These are phyloP conservation scores for Myotis vivesi DNA, from an alignment of 2,797 vertebrate genomes.

Conservation along the genomic window DNA sequence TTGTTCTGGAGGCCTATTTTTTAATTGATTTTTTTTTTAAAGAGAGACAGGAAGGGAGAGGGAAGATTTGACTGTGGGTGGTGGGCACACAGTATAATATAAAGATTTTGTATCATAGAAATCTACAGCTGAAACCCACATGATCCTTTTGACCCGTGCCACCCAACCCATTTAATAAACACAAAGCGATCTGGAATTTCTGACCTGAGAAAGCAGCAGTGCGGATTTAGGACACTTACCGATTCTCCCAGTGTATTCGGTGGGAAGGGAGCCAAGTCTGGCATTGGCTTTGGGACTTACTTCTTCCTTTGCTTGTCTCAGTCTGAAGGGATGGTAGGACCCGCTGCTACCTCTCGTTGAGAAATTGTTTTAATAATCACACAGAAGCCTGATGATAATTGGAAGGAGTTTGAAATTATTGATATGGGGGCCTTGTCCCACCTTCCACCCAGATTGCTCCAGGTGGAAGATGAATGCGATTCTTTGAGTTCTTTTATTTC, in stretches of 20 bases:
- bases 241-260: not conserved
- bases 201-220: not conserved
- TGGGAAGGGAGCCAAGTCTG: not conserved
- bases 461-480: not conserved
- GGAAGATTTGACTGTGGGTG: not conserved
- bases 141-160: no score
- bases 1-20: not conserved
- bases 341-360: not conserved
- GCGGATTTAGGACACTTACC: not conserved
- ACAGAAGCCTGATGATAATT: not conserved
- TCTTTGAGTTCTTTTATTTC: conserved; percentile 29
- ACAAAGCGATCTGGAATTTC: conserved; percentile 50
- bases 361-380: conserved; percentile 9
- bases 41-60: not conserved
- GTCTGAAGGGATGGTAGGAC: not conserved
- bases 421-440: not conserved
- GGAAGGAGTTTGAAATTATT: not conserved
- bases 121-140: no score
- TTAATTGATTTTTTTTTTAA: not conserved
- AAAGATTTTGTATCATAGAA: no score
- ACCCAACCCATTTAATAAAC: no score
- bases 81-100: no score
- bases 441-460: not conserved
- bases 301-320: not conserved
- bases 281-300: not conserved